phyloP scores from a whole-genome alignment of 2,797 vertebrate species.

The Lophius americanus region DNA sequence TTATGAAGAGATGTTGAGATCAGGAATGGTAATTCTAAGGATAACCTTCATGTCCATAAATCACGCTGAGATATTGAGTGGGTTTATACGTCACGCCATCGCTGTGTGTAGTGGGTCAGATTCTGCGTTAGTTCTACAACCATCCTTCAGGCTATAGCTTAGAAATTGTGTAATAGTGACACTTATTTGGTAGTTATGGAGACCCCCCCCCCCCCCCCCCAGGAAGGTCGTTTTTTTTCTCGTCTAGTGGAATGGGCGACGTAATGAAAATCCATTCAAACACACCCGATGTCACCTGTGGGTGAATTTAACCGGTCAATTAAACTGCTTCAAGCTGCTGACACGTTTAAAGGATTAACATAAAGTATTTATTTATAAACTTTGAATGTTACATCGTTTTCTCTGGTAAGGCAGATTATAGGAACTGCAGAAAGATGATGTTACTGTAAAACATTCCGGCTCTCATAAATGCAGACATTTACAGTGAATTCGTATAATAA shows the following conservation, averaged over 20 bases:
- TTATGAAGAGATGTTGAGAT: conserved; percentile 36
- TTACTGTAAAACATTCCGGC: conserved; percentile 73
- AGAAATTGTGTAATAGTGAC: neutral
- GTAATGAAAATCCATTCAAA: conserved; percentile 23
- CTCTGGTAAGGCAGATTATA: conserved; percentile 74
- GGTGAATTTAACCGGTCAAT: too few relatives aligned
- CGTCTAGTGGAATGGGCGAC: neutral
- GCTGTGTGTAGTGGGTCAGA: conserved; percentile 16
- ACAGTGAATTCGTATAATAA: conserved; percentile 59
- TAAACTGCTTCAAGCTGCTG: conserved; percentile 7
- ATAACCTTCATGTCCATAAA: conserved; percentile 51
- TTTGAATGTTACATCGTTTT: conserved; percentile 65
- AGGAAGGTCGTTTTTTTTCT: conserved; percentile 35
- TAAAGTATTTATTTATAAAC: conserved; percentile 77
- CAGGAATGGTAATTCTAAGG: conserved; percentile 20
- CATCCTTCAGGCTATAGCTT: too few relatives aligned
- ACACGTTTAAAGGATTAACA: conserved; percentile 55
- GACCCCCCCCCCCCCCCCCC: conserved; percentile 9
- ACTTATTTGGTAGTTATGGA: neutral
- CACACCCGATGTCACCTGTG: conserved; percentile 4
- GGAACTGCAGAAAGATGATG: conserved; percentile 70
- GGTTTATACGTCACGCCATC: neutral
- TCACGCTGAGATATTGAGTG: conserved; percentile 19
- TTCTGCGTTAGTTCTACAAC: conserved; percentile 8
- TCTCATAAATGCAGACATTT: conserved; percentile 69